A percentile compares a stretch with the other conserved stretches of the same genome.
phyloP scores from a whole-genome alignment of 2,888 invertebrate species.

The Rhopalosiphum nymphaeae region DNA sequence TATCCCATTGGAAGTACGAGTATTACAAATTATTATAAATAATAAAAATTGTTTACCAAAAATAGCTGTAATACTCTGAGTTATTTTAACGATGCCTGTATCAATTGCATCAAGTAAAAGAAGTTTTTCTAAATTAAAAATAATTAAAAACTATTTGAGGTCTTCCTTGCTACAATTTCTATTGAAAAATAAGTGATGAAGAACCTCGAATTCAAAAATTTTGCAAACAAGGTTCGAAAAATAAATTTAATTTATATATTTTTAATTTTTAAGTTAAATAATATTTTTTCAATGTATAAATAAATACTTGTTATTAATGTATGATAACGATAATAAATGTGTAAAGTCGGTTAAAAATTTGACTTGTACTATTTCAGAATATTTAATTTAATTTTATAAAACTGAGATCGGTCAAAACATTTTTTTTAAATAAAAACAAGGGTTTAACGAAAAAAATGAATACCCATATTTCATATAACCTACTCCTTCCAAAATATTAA shows the following conservation, averaged over 20 bases:
- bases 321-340: conserved; percentile 25
- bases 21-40: too few species aligned
- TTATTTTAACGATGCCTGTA: too few species aligned
- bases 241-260: neutral
- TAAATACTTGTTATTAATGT: neutral
- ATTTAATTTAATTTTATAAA: neutral
- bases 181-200: neutral
- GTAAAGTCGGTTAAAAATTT: neutral
- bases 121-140: too few species aligned
- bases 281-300: neutral
- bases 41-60: too few species aligned
- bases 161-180: neutral
- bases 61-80: too few species aligned
- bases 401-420: neutral
- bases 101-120: too few species aligned
- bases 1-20: too few species aligned
- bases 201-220: neutral
- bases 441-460: neutral
- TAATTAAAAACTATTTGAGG: too few species aligned
- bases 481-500: conserved; percentile 14
- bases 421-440: neutral
- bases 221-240: neutral
- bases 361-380: neutral
- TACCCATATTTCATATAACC: neutral
- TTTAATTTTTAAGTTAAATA: neutral